phyloP scores from a whole-genome alignment of 2,113 vertebrate species.

The Chionis minor region DNA sequence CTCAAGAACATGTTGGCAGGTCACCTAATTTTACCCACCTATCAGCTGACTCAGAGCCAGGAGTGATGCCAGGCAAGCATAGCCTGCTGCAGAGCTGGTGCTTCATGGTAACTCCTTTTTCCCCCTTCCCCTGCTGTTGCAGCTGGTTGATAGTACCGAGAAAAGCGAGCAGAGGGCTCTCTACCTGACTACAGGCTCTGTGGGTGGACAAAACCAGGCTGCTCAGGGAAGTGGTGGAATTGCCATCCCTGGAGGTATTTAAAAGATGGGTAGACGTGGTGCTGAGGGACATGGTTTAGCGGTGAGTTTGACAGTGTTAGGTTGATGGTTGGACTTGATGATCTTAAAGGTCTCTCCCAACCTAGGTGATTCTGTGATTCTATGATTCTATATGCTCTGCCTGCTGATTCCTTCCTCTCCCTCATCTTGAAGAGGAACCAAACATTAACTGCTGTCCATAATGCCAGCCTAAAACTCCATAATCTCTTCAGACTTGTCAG shows the following conservation, averaged over 20 bases:
- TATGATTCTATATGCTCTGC: neutral
- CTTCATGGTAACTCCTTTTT: neutral
- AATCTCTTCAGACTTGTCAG: neutral
- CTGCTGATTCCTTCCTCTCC: neutral
- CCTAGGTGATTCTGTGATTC: no score
- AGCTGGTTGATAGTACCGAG: neutral
- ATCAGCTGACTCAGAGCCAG: conserved; percentile 8
- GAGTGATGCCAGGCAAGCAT: neutral
- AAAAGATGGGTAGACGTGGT: no score
- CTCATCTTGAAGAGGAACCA: neutral
- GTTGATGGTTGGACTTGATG: no score
- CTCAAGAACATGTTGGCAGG: neutral
- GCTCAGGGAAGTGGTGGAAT: no score
- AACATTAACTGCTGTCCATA: neutral
- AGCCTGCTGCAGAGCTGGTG: neutral
- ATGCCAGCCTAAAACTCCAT: neutral
- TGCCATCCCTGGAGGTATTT: no score
- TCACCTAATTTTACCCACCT: conserved; percentile 33
- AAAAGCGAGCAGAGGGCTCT: neutral
- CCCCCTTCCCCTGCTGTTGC: neutral
- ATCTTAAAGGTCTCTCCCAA: no score
- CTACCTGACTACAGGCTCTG: neutral
- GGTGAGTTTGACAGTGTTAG: no score
- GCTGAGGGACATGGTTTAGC: no score
- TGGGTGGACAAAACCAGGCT: accelerated